phyloP scores from a whole-genome alignment of 2,797 vertebrate genomes.

The Novumbra hubbsi region DNA sequence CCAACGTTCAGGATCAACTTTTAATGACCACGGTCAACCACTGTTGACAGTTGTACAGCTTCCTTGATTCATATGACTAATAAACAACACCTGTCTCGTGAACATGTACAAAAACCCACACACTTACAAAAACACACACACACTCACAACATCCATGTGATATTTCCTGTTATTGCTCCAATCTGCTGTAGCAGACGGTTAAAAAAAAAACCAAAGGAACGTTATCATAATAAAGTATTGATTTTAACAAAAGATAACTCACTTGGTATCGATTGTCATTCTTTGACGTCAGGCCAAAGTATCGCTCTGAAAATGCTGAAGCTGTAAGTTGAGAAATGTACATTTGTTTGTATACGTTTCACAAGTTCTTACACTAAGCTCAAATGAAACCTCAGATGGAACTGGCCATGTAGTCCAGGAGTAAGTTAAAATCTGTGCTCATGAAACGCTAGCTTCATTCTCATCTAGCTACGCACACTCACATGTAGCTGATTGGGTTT shows the following conservation, averaged over 20 bases:
- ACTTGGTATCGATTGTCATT: conserved; percentile 89
- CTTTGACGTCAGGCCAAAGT: conserved; percentile 82
- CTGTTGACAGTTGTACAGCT: background rate
- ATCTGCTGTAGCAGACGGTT: conserved; percentile 15
- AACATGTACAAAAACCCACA: background rate
- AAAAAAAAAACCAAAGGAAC: background rate
- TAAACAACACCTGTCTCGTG: background rate
- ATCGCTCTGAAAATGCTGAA: conserved; percentile 92
- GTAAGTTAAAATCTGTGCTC: background rate
- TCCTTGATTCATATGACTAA: background rate
- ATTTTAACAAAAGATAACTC: conserved; percentile 32
- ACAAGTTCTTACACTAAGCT: background rate
- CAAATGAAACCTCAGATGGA: background rate
- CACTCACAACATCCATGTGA: background rate
- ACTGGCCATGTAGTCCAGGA: background rate
- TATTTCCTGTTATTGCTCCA: conserved; percentile 21
- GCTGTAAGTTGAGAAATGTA: conserved; percentile 67
- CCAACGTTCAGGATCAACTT: conserved; percentile 46
- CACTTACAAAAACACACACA: conserved; percentile 14
- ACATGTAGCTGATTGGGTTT: too few relatives aligned
- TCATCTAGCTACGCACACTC: too few relatives aligned
- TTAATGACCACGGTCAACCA: background rate
- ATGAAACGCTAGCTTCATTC: background rate
- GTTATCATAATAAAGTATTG: background rate
- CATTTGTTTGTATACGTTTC: background rate